Percentiles rank a stretch among this genome's conserved stretches.
phyloP scores from a whole-genome alignment of 2,888 invertebrate genomes.

The Athripsodes cinereus region DNA sequence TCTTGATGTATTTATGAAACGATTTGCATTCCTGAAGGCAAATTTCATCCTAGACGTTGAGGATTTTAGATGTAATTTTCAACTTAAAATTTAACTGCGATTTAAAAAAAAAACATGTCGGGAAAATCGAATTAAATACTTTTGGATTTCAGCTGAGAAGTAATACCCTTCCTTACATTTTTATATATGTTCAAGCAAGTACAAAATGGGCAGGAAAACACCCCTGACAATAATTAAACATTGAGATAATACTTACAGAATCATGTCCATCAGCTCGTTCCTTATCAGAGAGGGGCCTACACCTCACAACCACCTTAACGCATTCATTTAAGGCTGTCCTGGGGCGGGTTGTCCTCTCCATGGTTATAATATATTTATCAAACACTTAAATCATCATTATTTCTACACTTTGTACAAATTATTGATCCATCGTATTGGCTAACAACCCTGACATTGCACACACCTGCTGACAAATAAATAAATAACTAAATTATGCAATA shows the following conservation, averaged over 20 bases:
- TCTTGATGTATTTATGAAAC: too few species aligned
- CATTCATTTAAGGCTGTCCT: conserved; percentile 64
- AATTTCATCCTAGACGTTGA: too few species aligned
- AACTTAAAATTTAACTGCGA: too few species aligned
- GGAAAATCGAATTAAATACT: too few species aligned
- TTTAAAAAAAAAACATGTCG: too few species aligned
- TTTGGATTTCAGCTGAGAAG: too few species aligned
- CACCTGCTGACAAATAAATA: conserved; percentile 22
- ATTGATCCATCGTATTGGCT: conserved; percentile 20
- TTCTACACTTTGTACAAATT: conserved; percentile 15
- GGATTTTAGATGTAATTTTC: too few species aligned
- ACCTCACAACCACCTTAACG: conserved; percentile 95
- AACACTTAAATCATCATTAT: conserved; percentile 5
- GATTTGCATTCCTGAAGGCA: too few species aligned
- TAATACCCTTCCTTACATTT: too few species aligned
- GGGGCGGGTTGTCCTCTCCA: conserved; percentile 46
- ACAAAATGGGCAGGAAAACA: too few species aligned
- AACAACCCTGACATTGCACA: conserved; percentile 15
- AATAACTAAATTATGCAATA: conserved; percentile 8
- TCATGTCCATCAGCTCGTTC: conserved; percentile 70
- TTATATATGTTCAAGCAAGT: too few species aligned
- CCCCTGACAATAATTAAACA: too few species aligned
- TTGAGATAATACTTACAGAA: conserved; percentile 49
- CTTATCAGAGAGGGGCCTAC: conserved; percentile 88
- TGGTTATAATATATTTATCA: conserved; percentile 28